Evolutionary conservation across 2,888 invertebrate genomes (phyloP).

Genomic region (Alloplasta piceator): DNA sequence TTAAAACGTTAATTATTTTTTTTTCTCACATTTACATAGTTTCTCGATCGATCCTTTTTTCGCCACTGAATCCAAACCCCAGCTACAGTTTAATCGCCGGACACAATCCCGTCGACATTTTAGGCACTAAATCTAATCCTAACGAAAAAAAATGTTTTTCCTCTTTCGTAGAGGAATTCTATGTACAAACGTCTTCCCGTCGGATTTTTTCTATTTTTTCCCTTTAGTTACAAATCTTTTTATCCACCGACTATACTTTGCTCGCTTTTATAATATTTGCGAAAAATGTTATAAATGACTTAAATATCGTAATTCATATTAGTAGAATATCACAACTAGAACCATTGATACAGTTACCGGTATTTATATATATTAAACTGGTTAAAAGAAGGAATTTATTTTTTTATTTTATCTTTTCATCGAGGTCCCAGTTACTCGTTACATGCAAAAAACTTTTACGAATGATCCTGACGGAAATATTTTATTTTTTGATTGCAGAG

Average conservation of each 20-base stretch:
- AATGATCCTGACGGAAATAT: no score
- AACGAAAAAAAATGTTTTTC: constrained; percentile 71
- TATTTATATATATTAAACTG: constrained; percentile 66
- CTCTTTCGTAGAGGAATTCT: constrained; percentile 67
- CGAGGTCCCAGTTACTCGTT: no score
- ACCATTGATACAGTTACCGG: constrained; percentile 79
- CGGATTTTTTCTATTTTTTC: constrained; percentile 13
- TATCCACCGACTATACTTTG: constrained; percentile 46
- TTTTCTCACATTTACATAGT: constrained; percentile 23
- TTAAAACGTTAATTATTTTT: constrained; percentile 32
- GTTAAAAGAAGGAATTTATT: no score
- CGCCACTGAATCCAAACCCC: constrained; percentile 37
- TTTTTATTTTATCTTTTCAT: no score
- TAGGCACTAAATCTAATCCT: constrained; percentile 81
- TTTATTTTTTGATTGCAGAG: background rate
- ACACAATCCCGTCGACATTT: constrained; percentile 74
- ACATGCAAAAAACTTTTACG: no score
- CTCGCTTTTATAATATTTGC: constrained; percentile 58
- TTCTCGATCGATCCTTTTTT: constrained; percentile 28
- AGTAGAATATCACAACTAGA: constrained; percentile 83
- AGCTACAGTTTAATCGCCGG: constrained; percentile 56
- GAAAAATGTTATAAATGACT: constrained; percentile 64
- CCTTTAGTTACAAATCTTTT: constrained; percentile 10
- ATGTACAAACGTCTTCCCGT: constrained; percentile 67
- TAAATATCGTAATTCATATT: constrained; percentile 72